Evolutionary conservation across 2,888 invertebrate genomes (phyloP).

Genomic region (Meiosimyza decipiens): DNA sequence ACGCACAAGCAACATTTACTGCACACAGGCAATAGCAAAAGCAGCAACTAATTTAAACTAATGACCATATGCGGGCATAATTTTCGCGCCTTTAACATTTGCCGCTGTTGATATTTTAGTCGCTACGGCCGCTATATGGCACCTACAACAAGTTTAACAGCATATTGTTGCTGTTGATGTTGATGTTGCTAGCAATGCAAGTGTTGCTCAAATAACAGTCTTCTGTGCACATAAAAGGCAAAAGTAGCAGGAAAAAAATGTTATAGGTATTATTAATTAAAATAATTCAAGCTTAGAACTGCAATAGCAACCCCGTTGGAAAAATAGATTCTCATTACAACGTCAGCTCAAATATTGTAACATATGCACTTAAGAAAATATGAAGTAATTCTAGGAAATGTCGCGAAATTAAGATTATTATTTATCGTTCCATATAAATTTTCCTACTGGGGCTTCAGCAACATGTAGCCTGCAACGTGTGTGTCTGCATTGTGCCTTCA

Average conservation of each 20-base stretch:
- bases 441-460: too few species aligned
- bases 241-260: background rate
- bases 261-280: background rate
- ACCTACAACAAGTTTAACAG: too few species aligned
- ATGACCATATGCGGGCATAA: constrained; percentile 26
- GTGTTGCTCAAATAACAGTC: background rate
- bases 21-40: background rate
- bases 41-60: constrained; percentile 9
- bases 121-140: background rate
- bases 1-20: background rate
- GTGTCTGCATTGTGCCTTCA: background rate
- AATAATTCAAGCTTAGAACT: constrained; percentile 2
- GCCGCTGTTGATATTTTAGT: background rate
- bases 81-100: constrained; percentile 12
- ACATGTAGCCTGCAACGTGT: too few species aligned
- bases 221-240: constrained; percentile 1
- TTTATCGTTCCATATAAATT: too few species aligned
- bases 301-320: too few species aligned
- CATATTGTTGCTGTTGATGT: background rate
- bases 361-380: too few species aligned
- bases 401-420: too few species aligned
- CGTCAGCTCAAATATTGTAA: too few species aligned
- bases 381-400: too few species aligned
- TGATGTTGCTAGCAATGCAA: background rate
- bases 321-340: too few species aligned